Conservation (phyloP, 1,140 invertebrate species). For the Anthonomus grandis region DNA sequence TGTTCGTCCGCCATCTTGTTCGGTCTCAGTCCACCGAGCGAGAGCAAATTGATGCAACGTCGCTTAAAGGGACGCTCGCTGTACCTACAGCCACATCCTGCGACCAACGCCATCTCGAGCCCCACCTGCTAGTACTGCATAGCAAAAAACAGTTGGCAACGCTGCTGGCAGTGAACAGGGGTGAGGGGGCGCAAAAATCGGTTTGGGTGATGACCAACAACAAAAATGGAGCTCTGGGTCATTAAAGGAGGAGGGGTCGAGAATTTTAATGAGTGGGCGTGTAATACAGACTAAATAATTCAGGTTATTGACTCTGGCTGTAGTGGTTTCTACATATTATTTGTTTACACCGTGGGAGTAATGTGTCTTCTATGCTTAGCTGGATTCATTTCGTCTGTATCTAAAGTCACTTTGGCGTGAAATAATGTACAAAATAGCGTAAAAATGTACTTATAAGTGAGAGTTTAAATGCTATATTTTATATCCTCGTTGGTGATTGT, state of each 20-base stretch:
- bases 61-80: constrained; percentile 56
- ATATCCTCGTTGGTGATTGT: neutral
- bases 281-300: too few relatives aligned
- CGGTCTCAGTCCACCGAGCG: constrained; percentile 79
- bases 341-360: too few relatives aligned
- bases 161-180: constrained; percentile 20
- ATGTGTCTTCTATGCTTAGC: too few relatives aligned
- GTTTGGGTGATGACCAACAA: constrained; percentile 18
- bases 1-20: constrained; percentile 52
- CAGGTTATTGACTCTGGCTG: too few relatives aligned
- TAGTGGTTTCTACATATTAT: too few relatives aligned
- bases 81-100: constrained; percentile 34
- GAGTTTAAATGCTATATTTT: constrained; percentile 9
- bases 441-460: neutral
- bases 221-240: too few relatives aligned
- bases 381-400: too few relatives aligned
- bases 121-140: constrained; percentile 41
- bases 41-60: constrained; percentile 78
- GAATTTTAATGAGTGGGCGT: constrained; percentile 20
- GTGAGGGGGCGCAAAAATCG: neutral
- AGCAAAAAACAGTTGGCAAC: neutral
- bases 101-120: constrained; percentile 44
- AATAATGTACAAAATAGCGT: too few relatives aligned
- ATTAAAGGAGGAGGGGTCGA: neutral
- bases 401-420: too few relatives aligned